phyloP scores from a whole-genome alignment of 2,113 vertebrate species.

The Salvelinus alpinus region DNA sequence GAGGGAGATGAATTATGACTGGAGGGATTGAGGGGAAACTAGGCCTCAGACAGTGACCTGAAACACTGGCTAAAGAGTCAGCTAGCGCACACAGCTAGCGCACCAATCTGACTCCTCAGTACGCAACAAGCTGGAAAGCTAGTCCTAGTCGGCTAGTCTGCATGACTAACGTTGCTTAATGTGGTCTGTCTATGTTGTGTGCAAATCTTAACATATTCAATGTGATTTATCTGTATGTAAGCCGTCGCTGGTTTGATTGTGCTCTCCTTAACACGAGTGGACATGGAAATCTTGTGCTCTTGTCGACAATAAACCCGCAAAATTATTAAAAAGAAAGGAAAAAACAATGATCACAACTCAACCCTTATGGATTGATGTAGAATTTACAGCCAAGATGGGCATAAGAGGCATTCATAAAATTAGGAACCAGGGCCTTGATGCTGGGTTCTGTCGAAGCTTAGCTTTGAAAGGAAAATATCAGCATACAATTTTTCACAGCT shows the following conservation, averaged over 20 bases:
- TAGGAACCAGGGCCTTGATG: slow-evolving; percentile 37
- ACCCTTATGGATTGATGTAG: slow-evolving; percentile 46
- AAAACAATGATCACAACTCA: slow-evolving; percentile 49
- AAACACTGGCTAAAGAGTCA: slow-evolving; percentile 38
- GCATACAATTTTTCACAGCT: slow-evolving; percentile 26
- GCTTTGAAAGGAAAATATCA: slow-evolving; percentile 34
- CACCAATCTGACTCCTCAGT: slow-evolving; percentile 38
- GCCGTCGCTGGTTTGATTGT: not conserved
- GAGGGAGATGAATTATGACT: slow-evolving; percentile 70
- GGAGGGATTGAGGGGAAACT: slow-evolving; percentile 50
- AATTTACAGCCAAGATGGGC: slow-evolving; percentile 46
- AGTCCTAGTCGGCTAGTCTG: slow-evolving; percentile 58
- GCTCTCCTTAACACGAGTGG: slow-evolving; percentile 52
- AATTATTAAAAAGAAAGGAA: slow-evolving; percentile 29
- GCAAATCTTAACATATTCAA: slow-evolving; percentile 1
- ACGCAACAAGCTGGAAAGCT: slow-evolving; percentile 51
- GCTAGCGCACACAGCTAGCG: not conserved
- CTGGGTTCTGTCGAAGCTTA: slow-evolving; percentile 42
- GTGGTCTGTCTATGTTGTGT: slow-evolving; percentile 26
- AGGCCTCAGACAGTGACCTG: slow-evolving; percentile 64
- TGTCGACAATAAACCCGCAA: slow-evolving; percentile 49
- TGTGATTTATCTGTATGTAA: not conserved
- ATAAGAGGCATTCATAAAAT: slow-evolving; percentile 47
- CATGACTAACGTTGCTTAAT: slow-evolving; percentile 23
- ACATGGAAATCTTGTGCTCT: slow-evolving; percentile 46